Conservation (phyloP, 2,888 invertebrate species). For the Pollenia angustigena region DNA sequence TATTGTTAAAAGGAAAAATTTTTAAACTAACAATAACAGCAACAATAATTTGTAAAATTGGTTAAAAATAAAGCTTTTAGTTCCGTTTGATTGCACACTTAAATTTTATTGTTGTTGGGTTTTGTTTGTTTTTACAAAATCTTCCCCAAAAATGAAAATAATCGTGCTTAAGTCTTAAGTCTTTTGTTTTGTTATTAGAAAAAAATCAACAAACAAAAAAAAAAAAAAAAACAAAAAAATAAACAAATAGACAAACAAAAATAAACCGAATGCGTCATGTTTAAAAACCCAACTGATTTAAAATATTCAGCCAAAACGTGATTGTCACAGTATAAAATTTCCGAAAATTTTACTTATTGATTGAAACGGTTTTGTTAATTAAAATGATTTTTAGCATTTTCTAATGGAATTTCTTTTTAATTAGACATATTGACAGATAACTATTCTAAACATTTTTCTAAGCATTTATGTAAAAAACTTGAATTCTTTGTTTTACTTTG, state of each 20-base stretch:
- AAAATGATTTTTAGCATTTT: conserved; percentile 7
- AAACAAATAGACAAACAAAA: too few species aligned
- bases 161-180: conserved; percentile 50
- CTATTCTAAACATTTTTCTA: not conserved
- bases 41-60: conserved; percentile 27
- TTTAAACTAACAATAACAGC: not conserved
- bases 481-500: not conserved
- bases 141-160: conserved; percentile 2
- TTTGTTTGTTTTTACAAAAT: conserved; percentile 10
- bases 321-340: not conserved
- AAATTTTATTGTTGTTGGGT: conserved; percentile 1
- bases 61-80: not conserved
- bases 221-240: not conserved
- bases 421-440: not conserved
- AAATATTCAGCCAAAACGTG: not conserved
- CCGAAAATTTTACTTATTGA: not conserved
- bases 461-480: not conserved
- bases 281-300: conserved; percentile 28
- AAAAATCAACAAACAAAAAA: too few species aligned
- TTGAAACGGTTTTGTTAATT: not conserved
- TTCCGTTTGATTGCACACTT: conserved; percentile 34
- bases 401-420: not conserved
- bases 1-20: conserved; percentile 15
- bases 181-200: conserved; percentile 40
- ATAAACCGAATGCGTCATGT: conserved; percentile 21